A percentile compares a stretch with the other conserved stretches of the same genome.
Evolutionary conservation across 2,888 invertebrate genomes (phyloP).

Genomic region (Euzophera pinguis): DNA sequence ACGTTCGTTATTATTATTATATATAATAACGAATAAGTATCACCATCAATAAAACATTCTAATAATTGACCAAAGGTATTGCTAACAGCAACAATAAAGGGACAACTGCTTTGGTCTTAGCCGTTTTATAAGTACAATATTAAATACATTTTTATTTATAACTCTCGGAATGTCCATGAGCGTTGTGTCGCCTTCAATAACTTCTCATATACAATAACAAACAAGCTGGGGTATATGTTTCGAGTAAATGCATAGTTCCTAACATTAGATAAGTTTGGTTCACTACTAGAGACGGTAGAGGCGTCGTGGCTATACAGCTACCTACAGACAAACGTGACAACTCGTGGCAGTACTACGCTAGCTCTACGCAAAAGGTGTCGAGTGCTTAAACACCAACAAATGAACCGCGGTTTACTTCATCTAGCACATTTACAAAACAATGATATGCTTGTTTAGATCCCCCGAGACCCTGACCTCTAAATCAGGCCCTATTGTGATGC

Average conservation of each 20-base stretch:
- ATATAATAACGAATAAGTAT: slow-evolving; percentile 60
- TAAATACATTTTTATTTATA: slow-evolving; percentile 48
- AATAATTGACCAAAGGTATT: slow-evolving; percentile 79
- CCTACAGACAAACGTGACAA: slow-evolving; percentile 53
- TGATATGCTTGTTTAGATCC: slow-evolving; percentile 59
- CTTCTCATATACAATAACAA: slow-evolving; percentile 46
- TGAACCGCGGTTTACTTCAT: slow-evolving; percentile 39
- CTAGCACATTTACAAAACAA: slow-evolving; percentile 63
- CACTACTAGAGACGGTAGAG: slow-evolving; percentile 50
- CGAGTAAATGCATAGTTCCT: slow-evolving; percentile 50
- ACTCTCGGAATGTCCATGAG: slow-evolving; percentile 44
- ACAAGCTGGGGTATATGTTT: slow-evolving; percentile 47
- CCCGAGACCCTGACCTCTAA: slow-evolving; percentile 24
- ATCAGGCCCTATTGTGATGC: slow-evolving; percentile 23
- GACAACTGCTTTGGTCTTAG: slow-evolving; percentile 70
- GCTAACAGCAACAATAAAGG: slow-evolving; percentile 68
- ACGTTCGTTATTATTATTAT: slow-evolving; percentile 48
- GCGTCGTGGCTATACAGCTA: slow-evolving; percentile 64
- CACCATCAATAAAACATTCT: slow-evolving; percentile 65
- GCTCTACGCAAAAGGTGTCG: slow-evolving; percentile 54
- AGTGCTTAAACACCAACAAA: slow-evolving; percentile 62
- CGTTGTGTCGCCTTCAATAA: slow-evolving; percentile 36
- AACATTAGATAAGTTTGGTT: slow-evolving; percentile 40
- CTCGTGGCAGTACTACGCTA: slow-evolving; percentile 58
- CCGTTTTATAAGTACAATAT: slow-evolving; percentile 65